These are phyloP conservation scores for Donacobius atricapilla DNA, from an alignment of 2,113 vertebrate species.

Conservation along the genomic window DNA sequence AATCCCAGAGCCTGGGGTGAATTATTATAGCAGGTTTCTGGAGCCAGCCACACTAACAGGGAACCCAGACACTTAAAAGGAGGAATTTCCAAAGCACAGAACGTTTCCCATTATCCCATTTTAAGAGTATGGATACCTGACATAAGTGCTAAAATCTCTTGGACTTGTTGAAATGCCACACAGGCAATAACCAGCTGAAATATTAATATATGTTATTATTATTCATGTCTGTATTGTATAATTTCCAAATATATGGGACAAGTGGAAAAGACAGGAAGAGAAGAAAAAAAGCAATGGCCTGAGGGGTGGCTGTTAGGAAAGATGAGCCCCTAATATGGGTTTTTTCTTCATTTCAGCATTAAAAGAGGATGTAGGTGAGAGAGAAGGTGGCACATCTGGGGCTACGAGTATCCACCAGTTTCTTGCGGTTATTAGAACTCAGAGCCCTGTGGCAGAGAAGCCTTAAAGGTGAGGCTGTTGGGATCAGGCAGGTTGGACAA, in stretches of 20 bases:
- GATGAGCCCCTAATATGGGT: not conserved
- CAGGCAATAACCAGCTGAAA: not conserved
- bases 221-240: not conserved
- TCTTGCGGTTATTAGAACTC: not conserved
- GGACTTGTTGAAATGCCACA: not conserved
- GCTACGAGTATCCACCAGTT: not conserved
- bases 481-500: not conserved
- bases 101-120: conserved; percentile 11
- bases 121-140: conserved; percentile 16
- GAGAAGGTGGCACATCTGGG: not conserved
- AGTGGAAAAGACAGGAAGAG: not conserved
- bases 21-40: conserved; percentile 16
- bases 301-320: not conserved
- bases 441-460: not conserved
- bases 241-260: not conserved
- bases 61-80: not conserved
- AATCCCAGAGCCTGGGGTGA: conserved; percentile 33
- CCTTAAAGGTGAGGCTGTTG: not conserved
- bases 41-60: not conserved
- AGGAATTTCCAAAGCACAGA: not conserved
- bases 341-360: not conserved
- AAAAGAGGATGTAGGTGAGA: not conserved
- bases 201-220: not conserved
- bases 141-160: not conserved
- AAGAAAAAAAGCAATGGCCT: not conserved